Base-by-base conservation (phyloP, 1,140 invertebrate species). In the Papilio machaon region DNA sequence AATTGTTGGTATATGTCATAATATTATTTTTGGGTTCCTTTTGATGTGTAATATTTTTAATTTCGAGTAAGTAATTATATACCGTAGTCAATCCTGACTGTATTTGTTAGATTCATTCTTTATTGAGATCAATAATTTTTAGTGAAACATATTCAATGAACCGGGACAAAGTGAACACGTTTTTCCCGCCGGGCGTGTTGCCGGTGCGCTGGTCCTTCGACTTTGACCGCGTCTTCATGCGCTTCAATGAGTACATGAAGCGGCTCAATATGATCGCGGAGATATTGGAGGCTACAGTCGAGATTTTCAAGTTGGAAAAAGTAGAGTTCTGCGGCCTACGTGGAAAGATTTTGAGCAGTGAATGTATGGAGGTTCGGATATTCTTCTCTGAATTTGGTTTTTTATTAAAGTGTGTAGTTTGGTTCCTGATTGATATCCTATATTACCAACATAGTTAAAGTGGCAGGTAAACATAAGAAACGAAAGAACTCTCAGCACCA, bases 291-390 rank as follows among this genome's bases (percentile, higher is more conserved):
- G 96, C 96, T 0, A 96, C 96, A 0, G 92, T 96, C 7, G 98
- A 98, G 91, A 98, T 98, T 88, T 90, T 97, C n/a, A 98, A 98
- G 90, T 90, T 99, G 75, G 98, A 98, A 92, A 98, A 97, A 91
- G 96, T 98, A 10, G 98, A 98, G 94, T 96, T 98, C 82, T 97
- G 96, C 76, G 97, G 98, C 1, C 95, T 98, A 17, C 96, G 97
- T 90, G 97, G 97, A 19, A 96, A 97, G 88, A 95, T 94, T 70
- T 94, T 98, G 17, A 95, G 95, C 78, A 91, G 91, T 70, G 94
- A 95, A 73, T 94, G 95, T 70, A 96, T 89, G 81, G 91, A 91
- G 89, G 95, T 95, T 87, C 52, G 80, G 38, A 43, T 35, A 13
- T 58, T 19, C 2, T 58, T 58, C 15, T 52, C 49, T 52, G 15